Base-by-base conservation (phyloP, 2,113 vertebrate species). In the Pangasianodon hypophthalmus region DNA sequence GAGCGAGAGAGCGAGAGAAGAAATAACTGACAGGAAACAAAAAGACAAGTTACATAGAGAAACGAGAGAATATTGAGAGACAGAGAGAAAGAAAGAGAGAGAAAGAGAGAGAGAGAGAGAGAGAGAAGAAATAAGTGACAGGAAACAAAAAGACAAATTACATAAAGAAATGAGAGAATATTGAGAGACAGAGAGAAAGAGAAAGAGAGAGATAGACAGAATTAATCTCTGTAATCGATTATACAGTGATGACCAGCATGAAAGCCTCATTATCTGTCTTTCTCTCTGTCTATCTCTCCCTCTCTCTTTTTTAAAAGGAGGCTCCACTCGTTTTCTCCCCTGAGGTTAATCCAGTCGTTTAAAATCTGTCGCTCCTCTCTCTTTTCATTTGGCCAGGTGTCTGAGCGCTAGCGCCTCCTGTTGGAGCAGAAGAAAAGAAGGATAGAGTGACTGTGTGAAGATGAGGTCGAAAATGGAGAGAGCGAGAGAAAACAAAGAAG, bases 251-350 rank as follows among this genome's bases (percentile, higher is more conserved):
- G 90, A 89, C 87, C 88, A 85, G 95, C 95, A 95, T 95, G 54
- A 91, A 93, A 95, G 92, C 89, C 92, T 93, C 92, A 95, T 95
- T 93, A 94, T 95, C 94, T 95, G 16, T 73, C 62, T 13, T 16
- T 56, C 29, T 77, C 0, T 73, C 48, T 54, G 8, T 44, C 77
- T 44, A 95, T 94, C 52, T 93, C 95, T 96, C 96, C 24, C 77
- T 29, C 9, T 80, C 48, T 80, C 24, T 50, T 92, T 94, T 95
- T 95, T 37, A 94, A 92, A 92, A 92, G 92, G 26, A n/a, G 94
- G 94, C 91, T 90, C 88, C 93, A 16, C 24, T 85, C 19, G 1
- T 46, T 69, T n/a, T 29, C 26, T 44, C 46, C 46, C 60, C 44
- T 1, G 44, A 6, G 46, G 62, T 86, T 69, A 50, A 52, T 50